Conservation (phyloP, 1,140 invertebrate species). For the Lutraria rhynchaena region DNA sequence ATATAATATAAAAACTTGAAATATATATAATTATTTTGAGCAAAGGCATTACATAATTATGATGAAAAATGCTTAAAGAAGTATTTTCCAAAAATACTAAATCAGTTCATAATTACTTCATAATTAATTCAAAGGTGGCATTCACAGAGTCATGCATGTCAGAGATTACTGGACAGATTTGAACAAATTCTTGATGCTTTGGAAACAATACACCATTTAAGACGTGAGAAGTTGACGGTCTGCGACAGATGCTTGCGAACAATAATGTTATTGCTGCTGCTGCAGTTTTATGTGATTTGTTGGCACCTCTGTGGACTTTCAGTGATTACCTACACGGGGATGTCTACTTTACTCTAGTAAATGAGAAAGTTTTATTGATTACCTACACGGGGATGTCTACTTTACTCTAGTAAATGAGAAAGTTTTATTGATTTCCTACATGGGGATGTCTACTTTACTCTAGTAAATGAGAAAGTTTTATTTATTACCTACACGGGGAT, state of each 20-base stretch:
- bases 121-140: not conserved
- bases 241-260: constrained; percentile 20
- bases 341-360: no score
- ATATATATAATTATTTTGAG: not conserved
- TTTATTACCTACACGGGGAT: no score
- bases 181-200: constrained; percentile 11
- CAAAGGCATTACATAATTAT: not conserved
- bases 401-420: no score
- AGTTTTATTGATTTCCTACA: constrained; percentile 26
- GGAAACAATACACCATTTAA: not conserved
- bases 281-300: constrained; percentile 27
- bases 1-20: not conserved
- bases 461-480: no score
- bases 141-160: not conserved
- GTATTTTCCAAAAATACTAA: not conserved
- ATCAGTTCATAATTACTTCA: not conserved
- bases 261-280: constrained; percentile 29
- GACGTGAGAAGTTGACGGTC: constrained; percentile 10
- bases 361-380: constrained; percentile 6
- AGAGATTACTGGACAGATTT: not conserved
- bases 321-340: constrained; percentile 38
- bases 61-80: no score
- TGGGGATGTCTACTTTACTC: no score
- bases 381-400: constrained; percentile 48
- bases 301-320: not conserved